These are phyloP conservation scores for Ellobius talpinus DNA, from an alignment of 2,113 vertebrate species.

Conservation along the genomic window DNA sequence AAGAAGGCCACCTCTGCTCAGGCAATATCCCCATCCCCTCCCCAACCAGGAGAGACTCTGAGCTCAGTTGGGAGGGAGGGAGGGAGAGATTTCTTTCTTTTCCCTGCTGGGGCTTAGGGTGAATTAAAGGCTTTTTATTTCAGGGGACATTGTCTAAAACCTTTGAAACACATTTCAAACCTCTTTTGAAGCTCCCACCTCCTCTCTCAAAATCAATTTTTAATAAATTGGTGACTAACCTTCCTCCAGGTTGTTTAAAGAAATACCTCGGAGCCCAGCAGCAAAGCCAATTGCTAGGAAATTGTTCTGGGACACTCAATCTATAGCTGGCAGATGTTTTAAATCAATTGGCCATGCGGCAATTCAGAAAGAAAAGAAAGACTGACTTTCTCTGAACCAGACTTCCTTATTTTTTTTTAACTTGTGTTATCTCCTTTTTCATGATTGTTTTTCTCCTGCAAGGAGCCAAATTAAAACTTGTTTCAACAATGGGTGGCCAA, in stretches of 20 bases:
- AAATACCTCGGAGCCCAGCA: slow-evolving; percentile 49
- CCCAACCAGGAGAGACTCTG: background rate
- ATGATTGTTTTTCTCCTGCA: background rate
- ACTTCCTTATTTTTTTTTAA: slow-evolving; percentile 50
- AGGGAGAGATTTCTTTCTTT: background rate
- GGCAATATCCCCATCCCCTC: background rate
- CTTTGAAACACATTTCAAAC: background rate
- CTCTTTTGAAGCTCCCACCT: background rate
- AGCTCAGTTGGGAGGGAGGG: background rate
- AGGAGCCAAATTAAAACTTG: slow-evolving; percentile 40
- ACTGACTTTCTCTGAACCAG: slow-evolving; percentile 69
- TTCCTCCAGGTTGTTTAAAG: slow-evolving; percentile 75
- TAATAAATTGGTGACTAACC: slow-evolving; percentile 81
- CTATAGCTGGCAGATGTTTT: background rate
- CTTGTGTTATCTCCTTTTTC: slow-evolving; percentile 57
- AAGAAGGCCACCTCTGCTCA: background rate
- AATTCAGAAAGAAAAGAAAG: slow-evolving; percentile 79
- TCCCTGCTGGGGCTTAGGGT: background rate
- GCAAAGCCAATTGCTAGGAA: slow-evolving; percentile 80
- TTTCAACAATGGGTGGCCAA: background rate
- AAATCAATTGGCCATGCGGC: slow-evolving; percentile 64
- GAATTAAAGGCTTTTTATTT: slow-evolving; percentile 3
- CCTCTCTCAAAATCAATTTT: slow-evolving; percentile 78
- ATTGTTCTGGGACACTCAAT: slow-evolving; percentile 61
- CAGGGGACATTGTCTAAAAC: background rate